These are phyloP conservation scores for Cepaea nemoralis DNA, from an alignment of 1,140 invertebrate species.

Conservation along the genomic window DNA sequence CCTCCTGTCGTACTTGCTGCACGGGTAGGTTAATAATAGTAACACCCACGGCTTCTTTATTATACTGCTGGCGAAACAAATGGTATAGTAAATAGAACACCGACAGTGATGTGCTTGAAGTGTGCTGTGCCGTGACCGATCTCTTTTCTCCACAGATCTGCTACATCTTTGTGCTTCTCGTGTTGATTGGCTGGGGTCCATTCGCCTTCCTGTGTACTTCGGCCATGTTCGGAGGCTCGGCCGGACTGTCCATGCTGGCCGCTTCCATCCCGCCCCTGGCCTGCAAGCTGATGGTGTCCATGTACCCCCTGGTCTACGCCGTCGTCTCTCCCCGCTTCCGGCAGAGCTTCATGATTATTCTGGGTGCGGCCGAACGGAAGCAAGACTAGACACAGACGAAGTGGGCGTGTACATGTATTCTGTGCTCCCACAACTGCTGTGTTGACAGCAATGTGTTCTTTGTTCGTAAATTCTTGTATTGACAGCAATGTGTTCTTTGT, in stretches of 20 bases:
- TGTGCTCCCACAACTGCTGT: too few species aligned
- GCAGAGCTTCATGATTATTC: constrained; percentile 40
- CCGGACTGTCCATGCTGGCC: constrained; percentile 51
- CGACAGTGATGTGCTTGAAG: too few species aligned
- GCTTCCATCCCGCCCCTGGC: constrained; percentile 52
- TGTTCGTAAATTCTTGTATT: too few species aligned
- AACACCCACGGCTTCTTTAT: too few species aligned
- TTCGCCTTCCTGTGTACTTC: constrained; percentile 50
- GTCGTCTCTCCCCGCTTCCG: constrained; percentile 47
- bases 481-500: too few species aligned
- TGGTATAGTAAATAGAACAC: too few species aligned
- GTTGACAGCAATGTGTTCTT: too few species aligned
- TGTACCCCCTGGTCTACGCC: constrained; percentile 54
- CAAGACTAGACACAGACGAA: constrained; percentile 2
- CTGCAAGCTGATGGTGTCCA: constrained; percentile 47
- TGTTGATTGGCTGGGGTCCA: constrained; percentile 53
- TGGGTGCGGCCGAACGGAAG: constrained; percentile 8
- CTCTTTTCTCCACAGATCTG: constrained; percentile 47
- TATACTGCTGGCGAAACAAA: too few species aligned
- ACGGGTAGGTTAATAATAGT: too few species aligned
- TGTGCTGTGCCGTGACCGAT: too few species aligned
- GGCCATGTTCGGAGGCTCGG: constrained; percentile 42
- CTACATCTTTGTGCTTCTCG: constrained; percentile 44
- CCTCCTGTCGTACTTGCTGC: too few species aligned
- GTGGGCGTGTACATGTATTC: too few species aligned